Conservation (phyloP, 2,113 vertebrate species). For the Solea senegalensis region DNA sequence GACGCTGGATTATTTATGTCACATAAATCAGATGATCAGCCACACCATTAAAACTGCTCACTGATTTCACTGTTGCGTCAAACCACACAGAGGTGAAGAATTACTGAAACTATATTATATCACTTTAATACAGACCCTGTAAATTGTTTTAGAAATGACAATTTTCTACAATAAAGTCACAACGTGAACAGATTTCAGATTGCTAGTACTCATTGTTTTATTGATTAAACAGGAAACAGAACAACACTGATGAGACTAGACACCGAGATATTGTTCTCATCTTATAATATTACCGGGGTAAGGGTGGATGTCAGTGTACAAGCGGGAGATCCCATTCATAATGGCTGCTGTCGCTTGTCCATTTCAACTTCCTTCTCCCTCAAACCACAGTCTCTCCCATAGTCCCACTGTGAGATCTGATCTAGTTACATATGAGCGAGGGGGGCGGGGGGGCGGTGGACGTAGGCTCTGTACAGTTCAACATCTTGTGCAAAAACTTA, state of each 20-base stretch:
- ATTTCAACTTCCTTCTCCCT: slow-evolving; percentile 29
- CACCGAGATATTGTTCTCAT: slow-evolving; percentile 73
- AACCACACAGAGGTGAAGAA: no score
- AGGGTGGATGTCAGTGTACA: slow-evolving; percentile 48
- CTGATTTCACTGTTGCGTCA: no score
- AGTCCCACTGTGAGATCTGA: slow-evolving; percentile 66
- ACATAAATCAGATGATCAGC: not conserved
- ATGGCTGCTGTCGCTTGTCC: slow-evolving; percentile 48
- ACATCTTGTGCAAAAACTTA: slow-evolving; percentile 68
- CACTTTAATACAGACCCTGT: not conserved
- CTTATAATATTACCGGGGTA: slow-evolving; percentile 60
- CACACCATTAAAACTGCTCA: no score
- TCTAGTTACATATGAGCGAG: slow-evolving; percentile 55
- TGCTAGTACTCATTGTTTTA: slow-evolving; percentile 75
- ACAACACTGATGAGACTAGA: slow-evolving; percentile 77
- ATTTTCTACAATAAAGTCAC: slow-evolving; percentile 12
- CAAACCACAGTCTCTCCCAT: slow-evolving; percentile 30
- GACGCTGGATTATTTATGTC: not conserved
- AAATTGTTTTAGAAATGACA: not conserved
- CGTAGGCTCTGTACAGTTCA: slow-evolving; percentile 59
- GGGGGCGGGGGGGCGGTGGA: slow-evolving; percentile 4
- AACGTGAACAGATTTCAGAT: slow-evolving; percentile 42
- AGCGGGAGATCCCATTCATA: slow-evolving; percentile 62
- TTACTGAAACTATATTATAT: no score
- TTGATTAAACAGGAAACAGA: slow-evolving; percentile 85